Evolutionary conservation across 2,797 vertebrate genomes (phyloP).

Genomic region (Decapterus maruadsi): DNA sequence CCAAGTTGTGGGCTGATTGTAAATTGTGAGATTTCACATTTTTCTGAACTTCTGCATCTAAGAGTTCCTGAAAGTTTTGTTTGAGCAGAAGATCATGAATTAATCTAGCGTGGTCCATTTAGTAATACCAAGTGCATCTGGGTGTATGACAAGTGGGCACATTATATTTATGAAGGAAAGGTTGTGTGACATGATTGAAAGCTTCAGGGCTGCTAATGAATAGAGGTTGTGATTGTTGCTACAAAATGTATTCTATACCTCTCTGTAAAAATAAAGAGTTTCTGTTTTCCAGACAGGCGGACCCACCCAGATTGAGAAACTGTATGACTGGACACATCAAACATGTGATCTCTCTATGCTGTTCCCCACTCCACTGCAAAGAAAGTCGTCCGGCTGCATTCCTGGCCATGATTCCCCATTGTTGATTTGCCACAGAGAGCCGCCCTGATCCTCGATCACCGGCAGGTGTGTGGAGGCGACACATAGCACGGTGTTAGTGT

Average conservation of each 20-base stretch:
- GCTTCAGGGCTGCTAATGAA: background rate
- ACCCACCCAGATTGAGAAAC: constrained; percentile 54
- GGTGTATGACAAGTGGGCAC: background rate
- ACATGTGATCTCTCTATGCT: constrained; percentile 55
- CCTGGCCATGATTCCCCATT: constrained; percentile 57
- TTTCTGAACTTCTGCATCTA: background rate
- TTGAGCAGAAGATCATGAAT: background rate
- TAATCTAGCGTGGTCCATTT: background rate
- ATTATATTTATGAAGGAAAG: background rate
- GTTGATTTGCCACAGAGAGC: constrained; percentile 54
- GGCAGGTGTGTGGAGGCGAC: constrained; percentile 7
- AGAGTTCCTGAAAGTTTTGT: background rate
- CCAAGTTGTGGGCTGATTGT: background rate
- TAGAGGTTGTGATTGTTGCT: background rate
- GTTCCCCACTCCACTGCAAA: constrained; percentile 30
- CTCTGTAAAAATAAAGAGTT: constrained; percentile 27
- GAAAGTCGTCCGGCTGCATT: constrained; percentile 77
- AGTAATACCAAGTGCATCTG: background rate
- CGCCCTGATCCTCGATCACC: constrained; percentile 59
- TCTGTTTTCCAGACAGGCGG: constrained; percentile 48
- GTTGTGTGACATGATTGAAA: background rate
- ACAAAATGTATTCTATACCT: background rate
- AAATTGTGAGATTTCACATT: too few species aligned
- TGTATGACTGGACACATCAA: constrained; percentile 58
- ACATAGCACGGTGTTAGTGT: background rate